phyloP scores from a whole-genome alignment of 2,113 vertebrate genomes.

The Macaca nemestrina region DNA sequence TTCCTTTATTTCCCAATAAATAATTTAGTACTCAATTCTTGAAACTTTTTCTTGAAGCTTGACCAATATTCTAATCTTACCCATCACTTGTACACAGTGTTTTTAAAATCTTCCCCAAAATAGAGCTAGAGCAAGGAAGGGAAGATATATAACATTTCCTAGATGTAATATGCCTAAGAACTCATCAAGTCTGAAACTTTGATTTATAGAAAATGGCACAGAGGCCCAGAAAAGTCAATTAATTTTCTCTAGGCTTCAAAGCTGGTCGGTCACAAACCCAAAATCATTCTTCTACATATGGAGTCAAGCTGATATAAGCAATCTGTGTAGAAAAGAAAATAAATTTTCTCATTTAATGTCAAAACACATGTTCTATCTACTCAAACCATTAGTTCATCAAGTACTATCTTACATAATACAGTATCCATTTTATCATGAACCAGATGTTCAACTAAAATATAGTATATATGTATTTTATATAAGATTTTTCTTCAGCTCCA shows the following conservation, averaged over 20 bases:
- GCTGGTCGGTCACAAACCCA: background rate
- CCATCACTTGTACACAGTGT: background rate
- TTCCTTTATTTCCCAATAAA: conserved; percentile 47
- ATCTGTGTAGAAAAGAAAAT: background rate
- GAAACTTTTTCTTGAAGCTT: background rate
- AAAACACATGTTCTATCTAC: background rate
- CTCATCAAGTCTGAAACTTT: background rate
- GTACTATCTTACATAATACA: background rate
- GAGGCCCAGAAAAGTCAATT: background rate
- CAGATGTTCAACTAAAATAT: conserved; percentile 27
- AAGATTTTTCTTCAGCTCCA: background rate
- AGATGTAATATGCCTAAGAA: background rate
- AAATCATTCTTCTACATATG: background rate
- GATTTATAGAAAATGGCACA: background rate
- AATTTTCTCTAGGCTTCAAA: background rate
- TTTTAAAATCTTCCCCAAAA: conserved; percentile 8
- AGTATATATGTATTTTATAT: background rate
- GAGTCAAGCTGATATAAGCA: background rate
- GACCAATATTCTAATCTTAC: background rate
- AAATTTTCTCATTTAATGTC: background rate
- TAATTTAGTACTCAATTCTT: conserved; percentile 45
- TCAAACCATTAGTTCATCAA: conserved; percentile 3
- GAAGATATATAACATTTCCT: background rate
- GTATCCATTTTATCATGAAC: background rate
- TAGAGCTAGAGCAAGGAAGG: background rate